Evolutionary conservation across 1,140 invertebrate genomes (phyloP).

Genomic region (Pentalonia nigronervosa): DNA sequence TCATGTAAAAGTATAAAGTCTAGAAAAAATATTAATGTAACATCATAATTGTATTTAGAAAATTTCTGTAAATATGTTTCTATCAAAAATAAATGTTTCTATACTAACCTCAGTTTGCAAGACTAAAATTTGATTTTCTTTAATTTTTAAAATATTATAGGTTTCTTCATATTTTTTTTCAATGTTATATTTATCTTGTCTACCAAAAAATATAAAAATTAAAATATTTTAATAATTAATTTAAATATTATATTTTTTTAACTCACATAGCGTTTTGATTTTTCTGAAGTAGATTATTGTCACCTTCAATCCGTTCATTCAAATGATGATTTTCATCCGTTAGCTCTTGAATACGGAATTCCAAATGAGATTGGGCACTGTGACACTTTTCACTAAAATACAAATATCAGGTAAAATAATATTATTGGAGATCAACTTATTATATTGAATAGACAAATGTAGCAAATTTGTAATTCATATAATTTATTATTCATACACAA

Average conservation of each 20-base stretch:
- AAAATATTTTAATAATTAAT: not conserved
- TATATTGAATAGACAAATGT: not conserved
- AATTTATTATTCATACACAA: not conserved
- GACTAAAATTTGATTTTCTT: constrained; percentile 55
- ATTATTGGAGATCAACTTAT: not conserved
- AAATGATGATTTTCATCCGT: constrained; percentile 53
- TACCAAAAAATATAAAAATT: constrained; percentile 7
- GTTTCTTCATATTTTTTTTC: constrained; percentile 54
- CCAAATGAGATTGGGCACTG: constrained; percentile 13
- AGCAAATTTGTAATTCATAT: not conserved
- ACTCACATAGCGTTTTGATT: constrained; percentile 1
- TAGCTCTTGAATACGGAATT: constrained; percentile 51
- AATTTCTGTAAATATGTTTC: not conserved
- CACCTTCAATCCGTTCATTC: constrained; percentile 41
- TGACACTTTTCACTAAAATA: constrained; percentile 25
- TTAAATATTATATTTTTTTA: not conserved
- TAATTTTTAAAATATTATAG: constrained; percentile 43
- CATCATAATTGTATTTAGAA: too few relatives aligned
- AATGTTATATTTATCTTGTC: constrained; percentile 30
- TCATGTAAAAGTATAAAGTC: not conserved
- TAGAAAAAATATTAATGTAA: not conserved
- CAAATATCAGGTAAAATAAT: not conserved
- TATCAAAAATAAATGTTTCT: not conserved
- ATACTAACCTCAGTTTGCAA: constrained; percentile 49
- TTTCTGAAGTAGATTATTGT: not conserved